These are phyloP conservation scores for Gobius niger DNA, from an alignment of 2,113 vertebrate species.

Conservation along the genomic window DNA sequence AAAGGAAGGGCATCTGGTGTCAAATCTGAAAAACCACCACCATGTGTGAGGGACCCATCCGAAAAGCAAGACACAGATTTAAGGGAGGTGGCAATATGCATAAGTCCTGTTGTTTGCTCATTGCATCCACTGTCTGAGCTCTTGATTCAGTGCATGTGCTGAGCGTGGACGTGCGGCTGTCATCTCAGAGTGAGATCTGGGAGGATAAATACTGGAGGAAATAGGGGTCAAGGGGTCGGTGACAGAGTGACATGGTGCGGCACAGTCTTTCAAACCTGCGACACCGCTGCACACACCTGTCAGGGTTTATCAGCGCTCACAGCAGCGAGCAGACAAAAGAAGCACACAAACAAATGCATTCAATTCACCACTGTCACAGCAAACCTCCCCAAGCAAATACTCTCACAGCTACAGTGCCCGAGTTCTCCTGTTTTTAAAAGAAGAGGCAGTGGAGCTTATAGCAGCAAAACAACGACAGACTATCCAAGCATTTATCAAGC, in stretches of 20 bases:
- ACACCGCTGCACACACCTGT: slow-evolving; percentile 37
- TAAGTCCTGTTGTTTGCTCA: neutral
- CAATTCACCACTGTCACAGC: neutral
- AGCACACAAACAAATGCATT: slow-evolving; percentile 5
- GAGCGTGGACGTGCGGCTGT: neutral
- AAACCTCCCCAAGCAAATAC: neutral
- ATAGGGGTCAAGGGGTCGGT: slow-evolving; percentile 40
- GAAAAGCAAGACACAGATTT: neutral
- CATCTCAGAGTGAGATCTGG: slow-evolving; percentile 24
- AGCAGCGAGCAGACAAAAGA: neutral
- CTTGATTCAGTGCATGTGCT: neutral
- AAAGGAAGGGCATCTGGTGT: no score
- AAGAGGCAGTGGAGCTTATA: no score
- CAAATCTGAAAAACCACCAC: no score
- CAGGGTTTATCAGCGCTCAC: slow-evolving; percentile 12
- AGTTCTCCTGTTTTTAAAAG: no score
- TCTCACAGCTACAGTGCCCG: neutral
- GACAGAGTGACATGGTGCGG: slow-evolving; percentile 37
- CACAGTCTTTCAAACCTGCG: slow-evolving; percentile 37
- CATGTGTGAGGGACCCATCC: no score
- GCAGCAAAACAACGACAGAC: no score
- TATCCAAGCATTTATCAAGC: no score
- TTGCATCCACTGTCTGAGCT: neutral
- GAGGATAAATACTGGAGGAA: slow-evolving; percentile 44
- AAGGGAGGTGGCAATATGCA: neutral